Evolutionary conservation across 1,140 invertebrate species (phyloP).

Genomic region (Rhagoletis zephyria): DNA sequence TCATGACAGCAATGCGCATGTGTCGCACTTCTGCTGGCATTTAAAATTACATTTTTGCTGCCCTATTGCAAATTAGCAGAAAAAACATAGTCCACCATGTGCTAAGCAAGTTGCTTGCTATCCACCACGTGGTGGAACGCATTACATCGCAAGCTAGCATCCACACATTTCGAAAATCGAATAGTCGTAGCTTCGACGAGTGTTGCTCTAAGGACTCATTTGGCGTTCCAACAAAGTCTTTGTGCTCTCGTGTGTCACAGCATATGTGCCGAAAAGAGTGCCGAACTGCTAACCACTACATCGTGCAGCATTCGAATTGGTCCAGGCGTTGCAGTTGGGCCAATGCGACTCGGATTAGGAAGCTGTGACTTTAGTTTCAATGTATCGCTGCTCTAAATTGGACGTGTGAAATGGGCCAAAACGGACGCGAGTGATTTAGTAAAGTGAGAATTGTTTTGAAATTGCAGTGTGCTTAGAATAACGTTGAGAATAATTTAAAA

Average conservation of each 20-base stretch:
- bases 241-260: neutral
- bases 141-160: neutral
- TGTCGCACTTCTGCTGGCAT: constrained; percentile 3
- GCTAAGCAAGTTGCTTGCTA: constrained; percentile 38
- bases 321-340: constrained; percentile 30
- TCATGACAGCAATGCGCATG: constrained; percentile 65
- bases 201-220: neutral
- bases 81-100: constrained; percentile 57
- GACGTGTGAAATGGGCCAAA: constrained; percentile 46
- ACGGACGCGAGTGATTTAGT: neutral
- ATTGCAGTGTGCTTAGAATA: neutral
- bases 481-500: too few relatives aligned
- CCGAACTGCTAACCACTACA: neutral
- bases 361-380: constrained; percentile 55
- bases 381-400: constrained; percentile 57
- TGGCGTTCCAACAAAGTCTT: neutral
- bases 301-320: constrained; percentile 49
- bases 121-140: constrained; percentile 56
- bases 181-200: neutral
- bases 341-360: constrained; percentile 36
- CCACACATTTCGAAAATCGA: constrained; percentile 54
- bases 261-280: neutral
- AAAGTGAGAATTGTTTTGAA: neutral
- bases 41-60: constrained; percentile 52
- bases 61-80: constrained; percentile 55